Evolutionary conservation across 2,113 vertebrate species (phyloP), one percentile per base, ranked within the genome.

Genomic region (Talpa occidentalis): DNA sequence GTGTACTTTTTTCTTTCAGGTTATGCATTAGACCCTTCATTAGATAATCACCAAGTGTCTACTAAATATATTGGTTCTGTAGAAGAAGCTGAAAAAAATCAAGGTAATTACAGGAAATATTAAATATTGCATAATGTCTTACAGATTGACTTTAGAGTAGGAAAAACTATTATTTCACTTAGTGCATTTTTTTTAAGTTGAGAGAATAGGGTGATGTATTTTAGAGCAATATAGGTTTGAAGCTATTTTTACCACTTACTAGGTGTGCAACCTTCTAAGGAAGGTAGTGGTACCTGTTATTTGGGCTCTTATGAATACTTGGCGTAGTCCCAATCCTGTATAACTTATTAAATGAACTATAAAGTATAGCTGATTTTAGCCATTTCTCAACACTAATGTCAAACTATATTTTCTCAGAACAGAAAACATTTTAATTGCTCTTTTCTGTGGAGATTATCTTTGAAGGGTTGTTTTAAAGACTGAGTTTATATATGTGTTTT

Each of bases 11-110:
- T 54, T n/a, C 95, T 32, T 81, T 62, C 94, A 99, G 99, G 99
- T 95, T 99, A 99, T 96, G 99, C 99, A 16, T 98, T 99, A 95
- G 99, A 99, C 98, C 99, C 99, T 32, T 99, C 99, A 59, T 98
- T 99, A 96, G 99, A 99, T 98, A 98, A 97, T 92, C 99, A 98
- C 83, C 98, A 99, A 80, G 96, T 99, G 22, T 88, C 98, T 90
- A 98, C 56, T 92, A 98, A 97, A 94, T 99, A 99, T 79, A 99
- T 99, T 95, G 99, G 99, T 44, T 99, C 99, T 74, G 98, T 99
- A 72, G 99, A 99, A 72, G 99, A 99, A 96, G 99, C 99, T 49
- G 99, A 99, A 97, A 99, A 99, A 98, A 99, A 99, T 96, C 99
- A 99, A 99, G 99, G 99, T 99, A 98, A 44, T 84, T 76, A 80